Base-by-base conservation (phyloP, 2,797 vertebrate genomes). In the Chelon labrosus region DNA sequence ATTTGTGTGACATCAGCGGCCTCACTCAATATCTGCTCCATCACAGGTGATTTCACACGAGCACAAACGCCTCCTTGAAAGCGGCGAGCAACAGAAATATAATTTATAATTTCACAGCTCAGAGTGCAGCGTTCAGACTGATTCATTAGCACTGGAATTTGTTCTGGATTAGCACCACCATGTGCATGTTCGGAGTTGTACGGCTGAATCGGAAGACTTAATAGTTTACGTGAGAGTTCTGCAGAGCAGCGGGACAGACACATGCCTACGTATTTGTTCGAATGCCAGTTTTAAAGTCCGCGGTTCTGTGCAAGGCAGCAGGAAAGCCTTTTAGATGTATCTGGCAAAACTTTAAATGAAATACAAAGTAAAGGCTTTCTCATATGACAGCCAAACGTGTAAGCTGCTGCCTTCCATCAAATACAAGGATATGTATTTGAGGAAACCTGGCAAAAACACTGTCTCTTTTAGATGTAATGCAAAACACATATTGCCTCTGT, bases 31-130 rank as follows among this genome's bases (percentile, higher is more conserved):
- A 66, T 74, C 52, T 54, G 66, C 25, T 49, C 73, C 62, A 73
- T 80, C 38, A 67, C 17, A 66, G 50, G 59, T 73, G 10, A 86
- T 79, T 75, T 83, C 60, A 77, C 74, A 58, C 49, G 19, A 42
- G 37, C 52, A 46, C 47, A 72, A 52, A 12, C 12, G 44, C 57
- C 46, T 46, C 44, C 19, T 57, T 51, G 52, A 73, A 75, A 16
- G 60, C 0, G 0, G 64, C 47, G 46, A 39, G 38, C 9, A 12
- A 37, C 63, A 44, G 39, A 49, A 49, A 59, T 61, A 68, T 41
- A 1, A 62, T 64, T 69, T 19, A 20, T n/a, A 4, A 64, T 62
- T 71, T 64, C 46, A 57, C 65, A 75, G 65, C 57, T 69, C 42
- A 20, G 3, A 57, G 56, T 8, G 19, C 60, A 52, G 38, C 42